Conservation (phyloP, 30 jellyfish, hydroid and myxozoan species). For the Hydractinia echinata region DNA sequence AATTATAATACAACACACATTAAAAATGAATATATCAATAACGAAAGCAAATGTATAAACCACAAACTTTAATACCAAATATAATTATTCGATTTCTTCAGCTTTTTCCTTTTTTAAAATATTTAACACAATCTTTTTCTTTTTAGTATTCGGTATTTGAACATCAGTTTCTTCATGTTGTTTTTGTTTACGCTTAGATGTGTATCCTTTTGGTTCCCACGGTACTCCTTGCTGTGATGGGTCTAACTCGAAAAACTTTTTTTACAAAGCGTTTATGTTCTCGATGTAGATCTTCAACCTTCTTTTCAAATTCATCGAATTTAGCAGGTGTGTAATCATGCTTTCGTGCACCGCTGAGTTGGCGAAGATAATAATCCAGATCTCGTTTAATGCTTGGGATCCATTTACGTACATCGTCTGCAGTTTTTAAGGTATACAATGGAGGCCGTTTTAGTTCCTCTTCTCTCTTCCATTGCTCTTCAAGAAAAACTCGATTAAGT, state of each 20-base stretch:
- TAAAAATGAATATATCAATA: too few species aligned
- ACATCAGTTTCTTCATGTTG: background rate
- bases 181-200: constrained; percentile 42
- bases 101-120: constrained; percentile 15
- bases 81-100: background rate
- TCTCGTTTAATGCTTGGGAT: constrained; percentile 84
- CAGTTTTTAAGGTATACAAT: constrained; percentile 53
- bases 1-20: too few species aligned
- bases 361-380: constrained; percentile 68
- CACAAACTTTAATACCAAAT: too few species aligned
- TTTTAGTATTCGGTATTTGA: background rate
- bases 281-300: constrained; percentile 59
- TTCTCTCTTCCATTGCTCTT: constrained; percentile 88
- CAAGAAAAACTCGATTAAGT: constrained; percentile 70
- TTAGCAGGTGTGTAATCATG: constrained; percentile 68
- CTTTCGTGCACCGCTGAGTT: constrained; percentile 83
- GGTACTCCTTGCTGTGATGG: constrained; percentile 64
- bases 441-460: constrained; percentile 68
- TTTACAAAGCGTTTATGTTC: constrained; percentile 73
- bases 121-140: constrained; percentile 26
- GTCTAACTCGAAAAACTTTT: constrained; percentile 58
- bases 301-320: constrained; percentile 67
- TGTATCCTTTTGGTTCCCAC: constrained; percentile 77
- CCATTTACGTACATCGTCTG: constrained; percentile 79
- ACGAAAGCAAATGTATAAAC: too few species aligned